Conservation (phyloP, 2,797 vertebrate species). For the Paedocypris micromegethes region DNA sequence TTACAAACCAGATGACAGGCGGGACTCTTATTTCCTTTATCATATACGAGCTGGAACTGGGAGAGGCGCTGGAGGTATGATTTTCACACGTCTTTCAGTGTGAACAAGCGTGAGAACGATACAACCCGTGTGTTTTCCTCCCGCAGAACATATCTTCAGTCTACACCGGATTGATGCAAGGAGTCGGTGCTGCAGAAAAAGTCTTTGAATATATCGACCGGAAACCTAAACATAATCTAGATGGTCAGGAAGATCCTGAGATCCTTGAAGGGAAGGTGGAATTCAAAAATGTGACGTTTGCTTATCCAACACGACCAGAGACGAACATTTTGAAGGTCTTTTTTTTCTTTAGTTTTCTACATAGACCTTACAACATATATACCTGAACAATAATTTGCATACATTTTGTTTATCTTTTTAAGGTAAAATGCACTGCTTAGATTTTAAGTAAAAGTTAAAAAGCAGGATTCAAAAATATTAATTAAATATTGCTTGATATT, state of each 20-base stretch:
- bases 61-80: conserved; percentile 86
- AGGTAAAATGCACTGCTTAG: no score
- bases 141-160: conserved; percentile 82
- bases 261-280: conserved; percentile 81
- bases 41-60: conserved; percentile 87
- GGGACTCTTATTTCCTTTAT: conserved; percentile 86
- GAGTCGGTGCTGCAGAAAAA: conserved; percentile 91
- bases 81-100: neutral
- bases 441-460: no score
- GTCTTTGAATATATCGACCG: conserved; percentile 92
- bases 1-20: conserved; percentile 82
- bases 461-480: no score
- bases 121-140: neutral
- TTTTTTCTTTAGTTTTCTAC: neutral
- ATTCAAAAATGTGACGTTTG: conserved; percentile 84
- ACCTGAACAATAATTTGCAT: neutral
- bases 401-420: neutral
- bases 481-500: no score
- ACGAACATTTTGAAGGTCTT: conserved; percentile 82
- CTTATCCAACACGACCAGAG: conserved; percentile 83
- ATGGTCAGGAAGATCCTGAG: conserved; percentile 76
- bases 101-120: neutral
- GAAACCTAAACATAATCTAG: conserved; percentile 72
- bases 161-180: conserved; percentile 93
- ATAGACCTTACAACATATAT: neutral